Percentiles rank a stretch among this genome's conserved stretches.
These are phyloP conservation scores for Trididemnum clinides DNA, from an alignment of 23 tunicate genomes.

Conservation along the genomic window DNA sequence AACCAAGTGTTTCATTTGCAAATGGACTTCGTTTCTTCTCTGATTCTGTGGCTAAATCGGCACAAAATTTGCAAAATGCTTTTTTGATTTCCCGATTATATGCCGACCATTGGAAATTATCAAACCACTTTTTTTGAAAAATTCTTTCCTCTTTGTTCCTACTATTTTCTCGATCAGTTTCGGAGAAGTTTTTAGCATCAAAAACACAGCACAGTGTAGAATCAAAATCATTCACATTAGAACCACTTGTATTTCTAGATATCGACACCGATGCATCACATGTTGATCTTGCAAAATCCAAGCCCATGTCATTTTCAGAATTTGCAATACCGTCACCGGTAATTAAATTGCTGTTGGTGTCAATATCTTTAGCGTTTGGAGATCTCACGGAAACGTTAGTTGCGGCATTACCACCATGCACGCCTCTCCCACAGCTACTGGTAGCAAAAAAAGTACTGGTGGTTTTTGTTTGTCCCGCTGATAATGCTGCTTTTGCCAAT, in stretches of 20 bases:
- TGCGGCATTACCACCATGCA: conserved; percentile 13
- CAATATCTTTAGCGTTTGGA: conserved; percentile 7
- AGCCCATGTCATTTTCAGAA: conserved; percentile 1
- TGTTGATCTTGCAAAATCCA: conserved; percentile 24
- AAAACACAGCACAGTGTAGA: background rate
- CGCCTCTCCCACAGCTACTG: conserved; percentile 21
- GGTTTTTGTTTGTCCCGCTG: conserved; percentile 32
- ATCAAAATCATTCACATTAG: background rate
- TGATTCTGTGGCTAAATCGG: background rate
- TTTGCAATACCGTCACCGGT: conserved; percentile 7
- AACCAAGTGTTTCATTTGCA: background rate
- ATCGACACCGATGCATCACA: background rate
- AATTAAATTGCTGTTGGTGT: background rate
- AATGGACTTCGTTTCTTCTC: background rate
- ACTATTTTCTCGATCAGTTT: conserved; percentile 16
- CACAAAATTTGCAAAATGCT: conserved; percentile 2
- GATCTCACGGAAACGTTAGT: conserved; percentile 10
- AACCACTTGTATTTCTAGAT: background rate
- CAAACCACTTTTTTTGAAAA: conserved; percentile 1
- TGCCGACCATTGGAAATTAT: conserved; percentile 13
- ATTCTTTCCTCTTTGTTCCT: background rate
- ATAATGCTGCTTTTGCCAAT: conserved; percentile 12
- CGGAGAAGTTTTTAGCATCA: conserved; percentile 8
- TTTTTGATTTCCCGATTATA: conserved; percentile 10
- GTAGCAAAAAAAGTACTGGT: conserved; percentile 27